Conservation (phyloP, 2,888 invertebrate genomes). For the Ormyrus thymus region DNA sequence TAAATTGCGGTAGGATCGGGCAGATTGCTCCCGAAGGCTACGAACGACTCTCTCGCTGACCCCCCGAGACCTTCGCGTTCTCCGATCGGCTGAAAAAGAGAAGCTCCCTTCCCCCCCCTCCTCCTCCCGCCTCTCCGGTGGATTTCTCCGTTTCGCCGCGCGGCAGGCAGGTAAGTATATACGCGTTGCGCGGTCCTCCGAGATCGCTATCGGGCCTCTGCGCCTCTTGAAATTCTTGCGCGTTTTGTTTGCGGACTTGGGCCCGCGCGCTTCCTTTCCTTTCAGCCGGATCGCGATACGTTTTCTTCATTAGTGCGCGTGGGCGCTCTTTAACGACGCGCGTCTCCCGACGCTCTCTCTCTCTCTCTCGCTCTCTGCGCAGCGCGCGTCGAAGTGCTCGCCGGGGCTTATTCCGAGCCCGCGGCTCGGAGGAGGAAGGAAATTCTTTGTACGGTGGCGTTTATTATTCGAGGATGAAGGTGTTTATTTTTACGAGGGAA, state of each 20-base stretch:
- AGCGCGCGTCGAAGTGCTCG: too few species aligned
- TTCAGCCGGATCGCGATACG: background rate
- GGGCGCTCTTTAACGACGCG: too few species aligned
- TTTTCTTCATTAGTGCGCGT: constrained; percentile 18
- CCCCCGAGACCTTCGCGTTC: constrained; percentile 54
- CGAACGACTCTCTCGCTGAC: constrained; percentile 39
- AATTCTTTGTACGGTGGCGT: too few species aligned
- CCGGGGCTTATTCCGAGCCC: too few species aligned
- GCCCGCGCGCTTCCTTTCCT: background rate
- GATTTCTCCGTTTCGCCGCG: constrained; percentile 1
- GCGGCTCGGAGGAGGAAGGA: too few species aligned
- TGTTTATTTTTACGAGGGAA: too few species aligned
- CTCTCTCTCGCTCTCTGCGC: too few species aligned
- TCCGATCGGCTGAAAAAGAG: constrained; percentile 30
- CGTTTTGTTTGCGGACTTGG: constrained; percentile 6
- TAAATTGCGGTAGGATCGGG: constrained; percentile 41
- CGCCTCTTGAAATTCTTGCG: constrained; percentile 37
- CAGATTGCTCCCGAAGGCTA: constrained; percentile 43
- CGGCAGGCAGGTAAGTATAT: background rate
- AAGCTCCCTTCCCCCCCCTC: background rate
- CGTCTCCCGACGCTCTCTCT: too few species aligned
- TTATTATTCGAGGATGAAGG: too few species aligned
- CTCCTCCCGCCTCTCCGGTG: constrained; percentile 1
- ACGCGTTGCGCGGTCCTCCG: background rate
- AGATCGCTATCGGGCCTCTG: constrained; percentile 23